Evolutionary conservation across 2,888 invertebrate species (phyloP), one percentile per base, ranked within the genome.

Genomic region (Brassicogethes aeneus): DNA sequence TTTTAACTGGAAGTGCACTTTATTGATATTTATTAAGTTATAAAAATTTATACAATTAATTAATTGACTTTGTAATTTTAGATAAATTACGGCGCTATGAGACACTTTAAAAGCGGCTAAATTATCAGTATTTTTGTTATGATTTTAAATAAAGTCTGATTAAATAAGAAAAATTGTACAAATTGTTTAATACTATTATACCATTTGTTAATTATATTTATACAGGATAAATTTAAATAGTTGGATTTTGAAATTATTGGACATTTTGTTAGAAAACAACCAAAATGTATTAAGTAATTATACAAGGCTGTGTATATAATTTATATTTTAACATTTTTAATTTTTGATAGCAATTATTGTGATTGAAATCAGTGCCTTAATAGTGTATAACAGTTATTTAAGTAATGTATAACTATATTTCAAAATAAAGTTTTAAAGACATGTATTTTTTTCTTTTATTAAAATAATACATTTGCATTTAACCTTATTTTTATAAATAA

Each of bases 281-380:
- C n/a, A n/a, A n/a, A n/a, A n/a, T n/a, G n/a, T n/a, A n/a, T n/a
- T n/a, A n/a, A n/a, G n/a, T n/a, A n/a, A n/a, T 23, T 7, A 10
- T 23, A 23, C 40, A 54, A 54, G 56, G 56, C 56, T 56, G 55
- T 56, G 56, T 55, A 55, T 48, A 53, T 54, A 55, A 43, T 43
- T 38, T 48, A 46, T 42, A 53, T 50, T 51, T 46, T 49, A 48
- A 45, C 47, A 45, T 38, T 53, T 34, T 44, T 46, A 33, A 42
- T 35, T 40, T 49, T 41, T 23, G 23, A 10, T 7, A 23, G 46
- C 45, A 53, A 48, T 47, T 51, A 47, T 48, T 53, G 54, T 54
- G 54, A 54, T 53, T 47, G 44, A 42, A 34, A 43, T 42, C 52
- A 52, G 56, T 56, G 56, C 56, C 56, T 56, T 56, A 54, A 34